A percentile compares a stretch with the other conserved stretches of the same genome.
phyloP scores from a whole-genome alignment of 2,888 invertebrate species.

The Penaeus monodon region DNA sequence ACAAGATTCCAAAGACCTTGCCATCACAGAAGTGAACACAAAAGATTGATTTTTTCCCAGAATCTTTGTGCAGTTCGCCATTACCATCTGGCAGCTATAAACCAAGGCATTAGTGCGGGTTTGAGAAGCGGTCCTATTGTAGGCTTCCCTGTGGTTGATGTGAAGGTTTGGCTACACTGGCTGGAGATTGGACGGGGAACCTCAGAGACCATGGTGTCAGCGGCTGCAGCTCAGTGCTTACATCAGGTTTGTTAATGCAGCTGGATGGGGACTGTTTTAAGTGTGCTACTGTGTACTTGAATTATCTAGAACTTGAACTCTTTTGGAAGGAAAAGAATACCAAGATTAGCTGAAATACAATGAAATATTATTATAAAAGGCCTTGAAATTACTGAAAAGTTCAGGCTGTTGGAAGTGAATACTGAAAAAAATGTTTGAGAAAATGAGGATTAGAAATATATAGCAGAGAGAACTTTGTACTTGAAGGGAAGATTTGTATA shows the following conservation, averaged over 20 bases:
- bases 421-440: too few relatives aligned
- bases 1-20: not conserved
- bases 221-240: conserved; percentile 85
- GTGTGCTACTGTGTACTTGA: too few relatives aligned
- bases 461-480: too few relatives aligned
- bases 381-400: too few relatives aligned
- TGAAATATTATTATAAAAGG: too few relatives aligned
- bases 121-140: conserved; percentile 81
- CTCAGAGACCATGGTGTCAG: conserved; percentile 83
- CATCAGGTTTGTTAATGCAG: conserved; percentile 76
- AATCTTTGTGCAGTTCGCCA: conserved; percentile 48
- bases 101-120: conserved; percentile 49
- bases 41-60: conserved; percentile 20
- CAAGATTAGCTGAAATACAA: too few relatives aligned
- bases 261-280: not conserved
- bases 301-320: too few relatives aligned
- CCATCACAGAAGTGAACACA: not conserved
- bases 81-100: conserved; percentile 52
- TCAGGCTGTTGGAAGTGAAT: too few relatives aligned
- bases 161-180: conserved; percentile 82
- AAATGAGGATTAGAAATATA: too few relatives aligned
- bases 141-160: conserved; percentile 84
- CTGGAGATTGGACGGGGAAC: conserved; percentile 82
- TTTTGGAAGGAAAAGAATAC: too few relatives aligned
- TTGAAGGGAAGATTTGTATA: too few relatives aligned